Conservation (phyloP, 2,113 vertebrate species). For the Scatophagus argus region DNA sequence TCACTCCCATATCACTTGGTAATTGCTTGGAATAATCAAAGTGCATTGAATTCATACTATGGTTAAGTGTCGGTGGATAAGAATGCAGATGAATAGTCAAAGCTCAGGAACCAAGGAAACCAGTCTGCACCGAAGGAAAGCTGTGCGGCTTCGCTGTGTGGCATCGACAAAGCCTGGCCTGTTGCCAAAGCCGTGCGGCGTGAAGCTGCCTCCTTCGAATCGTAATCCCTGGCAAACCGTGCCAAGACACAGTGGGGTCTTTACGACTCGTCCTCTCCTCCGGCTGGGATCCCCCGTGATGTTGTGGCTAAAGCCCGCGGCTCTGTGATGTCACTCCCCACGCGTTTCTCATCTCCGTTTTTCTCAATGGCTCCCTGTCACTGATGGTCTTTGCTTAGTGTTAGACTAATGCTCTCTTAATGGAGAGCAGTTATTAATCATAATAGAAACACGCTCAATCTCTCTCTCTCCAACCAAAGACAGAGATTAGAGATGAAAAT, state of each 20-base stretch:
- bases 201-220: conserved; percentile 40
- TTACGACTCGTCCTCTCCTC: conserved; percentile 32
- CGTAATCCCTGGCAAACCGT: conserved; percentile 46
- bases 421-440: conserved; percentile 77
- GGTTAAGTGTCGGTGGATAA: not conserved
- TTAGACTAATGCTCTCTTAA: conserved; percentile 72
- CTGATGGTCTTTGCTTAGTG: conserved; percentile 46
- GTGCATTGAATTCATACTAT: conserved; percentile 11
- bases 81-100: conserved; percentile 13
- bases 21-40: conserved; percentile 32
- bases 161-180: conserved; percentile 52
- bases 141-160: conserved; percentile 9
- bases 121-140: not conserved
- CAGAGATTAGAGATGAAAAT: conserved; percentile 72
- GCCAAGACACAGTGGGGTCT: conserved; percentile 69
- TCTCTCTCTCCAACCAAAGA: conserved; percentile 47
- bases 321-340: conserved; percentile 69
- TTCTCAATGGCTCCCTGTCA: conserved; percentile 67
- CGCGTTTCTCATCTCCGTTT: conserved; percentile 38
- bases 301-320: conserved; percentile 39
- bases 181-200: conserved; percentile 53
- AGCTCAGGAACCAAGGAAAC: conserved; percentile 1
- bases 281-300: conserved; percentile 35
- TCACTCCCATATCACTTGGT: not conserved
- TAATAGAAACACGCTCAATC: conserved; percentile 65